A percentile compares a stretch with the other conserved stretches of the same genome.
Conservation (phyloP, 1,140 invertebrate genomes). For the Papilio polyxenes region DNA sequence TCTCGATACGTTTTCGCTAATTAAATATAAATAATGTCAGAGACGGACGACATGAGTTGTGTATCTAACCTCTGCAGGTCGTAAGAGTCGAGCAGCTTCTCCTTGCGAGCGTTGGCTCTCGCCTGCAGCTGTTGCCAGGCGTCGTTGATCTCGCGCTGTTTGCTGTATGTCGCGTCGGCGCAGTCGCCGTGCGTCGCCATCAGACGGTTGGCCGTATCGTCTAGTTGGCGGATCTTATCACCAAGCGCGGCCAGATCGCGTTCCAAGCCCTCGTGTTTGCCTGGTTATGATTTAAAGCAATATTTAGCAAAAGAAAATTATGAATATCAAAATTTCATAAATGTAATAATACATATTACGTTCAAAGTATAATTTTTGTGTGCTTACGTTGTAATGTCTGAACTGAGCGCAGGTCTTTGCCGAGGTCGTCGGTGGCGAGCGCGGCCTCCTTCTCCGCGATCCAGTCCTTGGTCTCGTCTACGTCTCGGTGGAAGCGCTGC, state of each 20-base stretch:
- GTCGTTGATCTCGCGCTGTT: slow-evolving; percentile 99
- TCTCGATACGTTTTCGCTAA: neutral
- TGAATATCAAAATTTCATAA: neutral
- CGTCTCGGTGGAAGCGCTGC: slow-evolving; percentile 98
- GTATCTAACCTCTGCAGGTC: slow-evolving; percentile 91
- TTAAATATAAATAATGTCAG: slow-evolving; percentile 10
- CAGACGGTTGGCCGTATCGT: slow-evolving; percentile 96
- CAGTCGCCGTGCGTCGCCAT: slow-evolving; percentile 99
- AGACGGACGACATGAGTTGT: neutral
- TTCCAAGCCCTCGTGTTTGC: slow-evolving; percentile 98
- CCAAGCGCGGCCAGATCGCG: slow-evolving; percentile 97
- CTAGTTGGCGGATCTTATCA: slow-evolving; percentile 98
- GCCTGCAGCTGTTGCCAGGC: slow-evolving; percentile 98
- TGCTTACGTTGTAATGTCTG: slow-evolving; percentile 94
- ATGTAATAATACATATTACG: too few species aligned
- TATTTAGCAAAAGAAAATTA: too few species aligned
- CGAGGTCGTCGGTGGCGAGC: slow-evolving; percentile 97
- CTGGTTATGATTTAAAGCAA: slow-evolving; percentile 41
- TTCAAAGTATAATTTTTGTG: neutral
- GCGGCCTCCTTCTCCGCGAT: slow-evolving; percentile 99
- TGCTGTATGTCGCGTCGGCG: slow-evolving; percentile 97
- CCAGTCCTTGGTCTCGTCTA: slow-evolving; percentile 99
- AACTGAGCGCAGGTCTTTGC: slow-evolving; percentile 97
- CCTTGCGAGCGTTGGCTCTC: slow-evolving; percentile 97
- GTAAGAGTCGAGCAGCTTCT: slow-evolving; percentile 98